Evolutionary conservation across 2,888 invertebrate genomes (phyloP).

Genomic region (Nesidiocoris tenuis): DNA sequence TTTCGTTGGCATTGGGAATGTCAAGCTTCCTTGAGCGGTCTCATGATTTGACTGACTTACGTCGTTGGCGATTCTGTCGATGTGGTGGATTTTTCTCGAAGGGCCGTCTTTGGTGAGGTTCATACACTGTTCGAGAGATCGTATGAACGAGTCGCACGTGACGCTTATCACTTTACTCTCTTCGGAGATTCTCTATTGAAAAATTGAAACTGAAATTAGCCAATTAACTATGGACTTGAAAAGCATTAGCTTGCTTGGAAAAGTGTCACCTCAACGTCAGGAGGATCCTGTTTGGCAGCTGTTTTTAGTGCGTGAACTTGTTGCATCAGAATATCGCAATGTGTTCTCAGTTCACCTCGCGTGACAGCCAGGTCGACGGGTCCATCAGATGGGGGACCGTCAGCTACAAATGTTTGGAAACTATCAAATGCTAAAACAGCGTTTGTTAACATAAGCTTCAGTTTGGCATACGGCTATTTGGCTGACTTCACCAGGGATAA

Average conservation of each 20-base stretch:
- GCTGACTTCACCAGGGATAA: no score
- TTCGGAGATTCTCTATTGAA: conserved; percentile 67
- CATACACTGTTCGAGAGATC: conserved; percentile 77
- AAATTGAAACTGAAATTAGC: conserved; percentile 10
- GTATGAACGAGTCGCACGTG: conserved; percentile 81
- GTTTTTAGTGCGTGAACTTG: conserved; percentile 75
- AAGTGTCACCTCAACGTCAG: conserved; percentile 61
- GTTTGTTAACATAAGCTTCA: no score
- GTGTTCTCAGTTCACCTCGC: conserved; percentile 73
- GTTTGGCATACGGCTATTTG: no score
- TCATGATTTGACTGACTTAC: neutral
- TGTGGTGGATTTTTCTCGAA: conserved; percentile 41
- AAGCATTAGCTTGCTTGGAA: no score
- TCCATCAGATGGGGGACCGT: conserved; percentile 39
- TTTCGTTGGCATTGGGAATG: no score
- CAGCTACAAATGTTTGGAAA: no score
- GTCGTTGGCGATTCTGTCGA: conserved; percentile 41
- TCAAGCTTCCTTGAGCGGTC: no score
- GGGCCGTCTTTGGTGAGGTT: conserved; percentile 46
- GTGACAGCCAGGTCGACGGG: conserved; percentile 62
- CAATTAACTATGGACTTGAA: no score
- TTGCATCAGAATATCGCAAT: conserved; percentile 81
- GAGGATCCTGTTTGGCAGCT: conserved; percentile 60
- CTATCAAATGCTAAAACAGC: no score
- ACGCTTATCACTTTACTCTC: conserved; percentile 70